Evolutionary conservation across 1,140 invertebrate species (phyloP), one percentile per base, ranked within the genome.

Genomic region (Tachypleus tridentatus): DNA sequence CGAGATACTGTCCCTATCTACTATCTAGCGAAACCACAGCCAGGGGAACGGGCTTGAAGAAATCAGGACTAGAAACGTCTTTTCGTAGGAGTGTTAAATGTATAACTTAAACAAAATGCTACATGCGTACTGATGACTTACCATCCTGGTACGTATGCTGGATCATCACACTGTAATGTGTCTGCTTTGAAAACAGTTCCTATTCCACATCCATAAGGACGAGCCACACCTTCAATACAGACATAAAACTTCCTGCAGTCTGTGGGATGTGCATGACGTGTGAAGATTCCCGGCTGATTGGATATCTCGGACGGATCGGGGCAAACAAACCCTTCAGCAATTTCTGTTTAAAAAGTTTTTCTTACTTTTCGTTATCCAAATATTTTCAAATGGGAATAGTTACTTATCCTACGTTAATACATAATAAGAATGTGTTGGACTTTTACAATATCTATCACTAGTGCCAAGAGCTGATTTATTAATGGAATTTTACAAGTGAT

Each of bases 171-270:
- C 80, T 91, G 90, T 66, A 91, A 89, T 67, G 86, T 87, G 71
- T 89, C 91, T 75, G 95, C 94, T 77, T 94, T 93, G 87, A 94
- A 96, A 10, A 95, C 93, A 29, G 92, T 93, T 66, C 92, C 93
- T 74, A 96, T 91, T 70, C 91, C 91, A 79, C 93, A 96, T 64
- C 93, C 92, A 77, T 96, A 96, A 77, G 94, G 91, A 70, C 93
- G 83, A 65, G 92, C 87, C 61, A 85, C 86, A 66, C 88, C 88
- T 76, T 93, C 91, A 58, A 93, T 77, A 76, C 91, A 94, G 9
- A 80, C 77, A 78, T 93, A 91, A 82, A 91, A 96, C 76, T 94
- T 93, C 71, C 92, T 85, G 83, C 92, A 95, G 77, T 95, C 92
- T 65, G 93, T 91, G 60, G 91, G 91, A 78, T 96, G 92, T 66